Conservation (phyloP, 2,797 vertebrate species). For the Anguilla obscura region DNA sequence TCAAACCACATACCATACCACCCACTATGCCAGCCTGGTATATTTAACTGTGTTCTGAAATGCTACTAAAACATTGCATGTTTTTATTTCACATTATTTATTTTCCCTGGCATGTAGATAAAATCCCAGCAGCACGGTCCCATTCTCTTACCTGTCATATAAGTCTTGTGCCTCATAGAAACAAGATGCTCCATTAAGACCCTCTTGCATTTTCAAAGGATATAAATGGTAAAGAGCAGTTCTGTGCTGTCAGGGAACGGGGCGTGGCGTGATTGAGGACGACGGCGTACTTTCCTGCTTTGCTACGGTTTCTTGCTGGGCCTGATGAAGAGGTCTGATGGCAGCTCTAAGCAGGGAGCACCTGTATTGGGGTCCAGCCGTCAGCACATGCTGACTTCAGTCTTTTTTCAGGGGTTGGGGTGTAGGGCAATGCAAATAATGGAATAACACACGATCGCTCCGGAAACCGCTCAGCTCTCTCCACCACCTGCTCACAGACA, state of each 20-base stretch:
- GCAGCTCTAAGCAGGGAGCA: background rate
- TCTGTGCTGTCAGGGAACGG: background rate
- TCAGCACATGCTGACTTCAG: slow-evolving; percentile 25
- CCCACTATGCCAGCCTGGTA: background rate
- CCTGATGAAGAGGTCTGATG: background rate
- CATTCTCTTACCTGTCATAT: background rate
- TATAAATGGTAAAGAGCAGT: slow-evolving; percentile 3
- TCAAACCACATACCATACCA: background rate
- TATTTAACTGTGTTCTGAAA: background rate
- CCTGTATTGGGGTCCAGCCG: slow-evolving; percentile 7
- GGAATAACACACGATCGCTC: slow-evolving; percentile 45
- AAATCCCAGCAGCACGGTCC: background rate
- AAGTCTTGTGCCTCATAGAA: background rate
- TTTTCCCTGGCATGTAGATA: background rate
- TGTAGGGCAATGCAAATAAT: slow-evolving; percentile 36
- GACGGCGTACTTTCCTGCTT: background rate
- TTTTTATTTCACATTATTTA: background rate
- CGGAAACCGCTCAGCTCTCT: slow-evolving; percentile 48
- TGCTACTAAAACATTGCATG: background rate
- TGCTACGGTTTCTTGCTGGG: background rate
- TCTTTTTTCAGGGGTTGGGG: background rate
- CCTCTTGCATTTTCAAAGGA: slow-evolving; percentile 12
- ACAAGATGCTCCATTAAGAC: slow-evolving; percentile 11
- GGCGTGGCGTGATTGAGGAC: background rate
- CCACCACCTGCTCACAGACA: slow-evolving; percentile 40